Evolutionary conservation across 2,888 invertebrate genomes (phyloP), one percentile per base, ranked within the genome.

Genomic region (Zelleria hepariella): DNA sequence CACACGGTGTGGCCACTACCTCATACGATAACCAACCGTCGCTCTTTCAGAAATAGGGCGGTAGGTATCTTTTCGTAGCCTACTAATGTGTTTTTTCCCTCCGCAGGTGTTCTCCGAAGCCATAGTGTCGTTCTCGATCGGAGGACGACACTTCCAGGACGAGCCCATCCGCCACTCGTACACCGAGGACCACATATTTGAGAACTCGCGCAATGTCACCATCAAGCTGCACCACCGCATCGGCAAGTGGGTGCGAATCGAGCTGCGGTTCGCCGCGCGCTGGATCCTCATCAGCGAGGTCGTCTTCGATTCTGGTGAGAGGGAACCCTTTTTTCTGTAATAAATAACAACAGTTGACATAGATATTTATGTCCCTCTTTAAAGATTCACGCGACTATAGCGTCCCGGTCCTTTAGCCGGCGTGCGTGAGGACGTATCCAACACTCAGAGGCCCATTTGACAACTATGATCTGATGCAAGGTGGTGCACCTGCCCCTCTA

Each of bases 201-300:
- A 96, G 79, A 91, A 90, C 62, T 93, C 96, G 1, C 90, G 96
- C 20, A 95, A 96, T 83, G 92, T 97, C 55, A 92, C 92, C 73
- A 93, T 98, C 69, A 93, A 94, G 67, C 90, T 97, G 42, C 94
- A 95, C 72, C 93, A 95, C 72, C 91, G 94, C 56, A 92, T 96
- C 58, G 97, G 95, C 25, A 91, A 92, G 71, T 96, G 93, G 88
- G 94, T 97, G 62, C 94, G 94, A 73, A 84, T 94, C 66, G 91
- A 94, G 69, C 90, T 97, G 58, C 91, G 91, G 66, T 97, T 96
- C 77, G 94, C 95, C 2, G 91, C 94, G 18, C 90, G 93, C 59
- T 97, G 97, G 97, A 93, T 97, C 67, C 93, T 97, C 84, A 91
- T 98, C 72, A 96, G 96, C 80, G 97, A 98, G 84, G 91, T 97